Base-by-base conservation (phyloP, 2,888 invertebrate genomes). In the Torymus texanus region DNA sequence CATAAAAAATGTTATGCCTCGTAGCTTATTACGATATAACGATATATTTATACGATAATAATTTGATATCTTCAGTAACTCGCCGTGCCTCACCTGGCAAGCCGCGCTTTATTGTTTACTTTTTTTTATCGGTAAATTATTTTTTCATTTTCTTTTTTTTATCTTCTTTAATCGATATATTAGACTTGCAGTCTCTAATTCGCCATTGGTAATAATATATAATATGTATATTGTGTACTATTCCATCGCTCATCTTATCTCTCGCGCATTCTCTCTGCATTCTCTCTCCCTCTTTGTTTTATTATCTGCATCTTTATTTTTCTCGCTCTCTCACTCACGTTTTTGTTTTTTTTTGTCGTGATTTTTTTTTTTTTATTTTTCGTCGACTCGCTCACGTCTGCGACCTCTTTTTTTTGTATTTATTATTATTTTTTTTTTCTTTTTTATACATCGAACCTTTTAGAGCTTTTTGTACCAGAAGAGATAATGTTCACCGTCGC, bases 381-480 rank as follows among this genome's bases (percentile, higher is more conserved):
- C 72, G 29, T 74, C 68, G 53, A 29, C 61, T 58, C 68, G 29
- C 55, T 58, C 24, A 11, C 14, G 14, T 16, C 59, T 41, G 55
- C 51, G 53, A 50, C 59, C 58, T 21, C 58, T 5, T 65, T 18
- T 82, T 56, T 41, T 58, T 68, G 21, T 80, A 65, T 68, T 16
- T 74, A 53, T 68, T 62, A 12, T 75, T 73, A 14, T 53, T 41
- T 58, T 18, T 12, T 55, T 14, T 61, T 70, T 11, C 77, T 75
- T 68, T 68, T 55, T 73, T 74, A 61, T 76, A 61, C 62, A 76
- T 80, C 74, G 78, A 82, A 84, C 80, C 80, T 76, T 75, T 84
- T 82, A 97, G 91, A 97, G 92, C 91, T 97, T 96, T 92, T 97
- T 97, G 91, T 97, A 97, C 97, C 97, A 97, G 91, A 97, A 97